Conservation (phyloP, 1,140 invertebrate genomes). For the Eciton burchellii region DNA sequence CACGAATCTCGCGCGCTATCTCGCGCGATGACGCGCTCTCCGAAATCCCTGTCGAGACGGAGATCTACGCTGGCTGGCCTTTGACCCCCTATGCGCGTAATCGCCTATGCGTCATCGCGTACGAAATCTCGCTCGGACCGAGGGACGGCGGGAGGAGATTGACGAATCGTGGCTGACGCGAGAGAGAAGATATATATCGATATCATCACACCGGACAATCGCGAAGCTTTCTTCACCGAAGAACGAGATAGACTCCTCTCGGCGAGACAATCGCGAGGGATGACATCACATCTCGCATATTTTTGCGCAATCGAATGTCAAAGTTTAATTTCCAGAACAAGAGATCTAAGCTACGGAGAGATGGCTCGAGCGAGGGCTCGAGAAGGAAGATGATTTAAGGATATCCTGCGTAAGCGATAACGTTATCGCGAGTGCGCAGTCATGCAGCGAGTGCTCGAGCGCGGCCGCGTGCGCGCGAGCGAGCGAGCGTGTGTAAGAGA, state of each 20-base stretch:
- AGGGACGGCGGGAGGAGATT: not conserved
- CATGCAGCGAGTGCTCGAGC: not conserved
- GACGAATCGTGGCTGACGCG: slow-evolving; percentile 14
- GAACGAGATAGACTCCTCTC: no score
- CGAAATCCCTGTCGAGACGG: slow-evolving; percentile 12
- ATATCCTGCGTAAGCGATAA: not conserved
- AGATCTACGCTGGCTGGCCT: slow-evolving; percentile 13
- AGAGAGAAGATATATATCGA: no score
- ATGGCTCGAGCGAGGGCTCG: not conserved
- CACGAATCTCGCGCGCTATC: no score
- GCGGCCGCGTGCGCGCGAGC: not conserved
- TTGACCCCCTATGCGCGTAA: slow-evolving; percentile 34
- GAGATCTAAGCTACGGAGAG: no score
- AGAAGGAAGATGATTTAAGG: not conserved
- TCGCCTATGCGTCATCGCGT: not conserved
- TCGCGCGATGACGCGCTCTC: slow-evolving; percentile 19
- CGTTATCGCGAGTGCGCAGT: not conserved
- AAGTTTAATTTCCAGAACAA: no score
- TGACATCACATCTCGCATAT: no score
- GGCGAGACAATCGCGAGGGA: no score
- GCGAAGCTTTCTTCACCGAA: no score
- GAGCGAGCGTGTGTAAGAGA: slow-evolving; percentile 34
- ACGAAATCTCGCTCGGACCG: slow-evolving; percentile 5
- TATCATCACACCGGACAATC: no score
- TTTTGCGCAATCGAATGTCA: no score